A percentile compares a stretch with the other conserved stretches of the same genome.
Evolutionary conservation across 2,888 invertebrate genomes (phyloP).

Genomic region (Drosophila planitibia): DNA sequence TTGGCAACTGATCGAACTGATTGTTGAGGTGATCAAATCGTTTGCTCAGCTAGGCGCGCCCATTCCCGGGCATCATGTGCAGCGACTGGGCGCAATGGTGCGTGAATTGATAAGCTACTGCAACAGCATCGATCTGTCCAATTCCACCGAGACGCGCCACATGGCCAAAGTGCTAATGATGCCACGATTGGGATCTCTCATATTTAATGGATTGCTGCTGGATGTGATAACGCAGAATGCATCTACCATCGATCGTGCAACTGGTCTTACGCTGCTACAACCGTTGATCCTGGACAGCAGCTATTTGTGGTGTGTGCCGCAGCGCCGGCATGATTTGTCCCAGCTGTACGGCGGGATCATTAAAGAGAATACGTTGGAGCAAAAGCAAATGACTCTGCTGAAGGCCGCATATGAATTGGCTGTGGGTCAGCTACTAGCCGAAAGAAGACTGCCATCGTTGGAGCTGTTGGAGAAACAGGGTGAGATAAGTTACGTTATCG

Average conservation of each 20-base stretch:
- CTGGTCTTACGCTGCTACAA: slow-evolving; percentile 30
- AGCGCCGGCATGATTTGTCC: slow-evolving; percentile 31
- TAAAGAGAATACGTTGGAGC: slow-evolving; percentile 12
- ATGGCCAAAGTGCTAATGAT: slow-evolving; percentile 46
- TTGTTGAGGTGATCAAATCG: slow-evolving; percentile 39
- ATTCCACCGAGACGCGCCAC: not conserved
- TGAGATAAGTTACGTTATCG: slow-evolving; percentile 62
- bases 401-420: slow-evolving; percentile 42
- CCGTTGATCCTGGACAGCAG: slow-evolving; percentile 61
- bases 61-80: slow-evolving; percentile 32
- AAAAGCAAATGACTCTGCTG: slow-evolving; percentile 27
- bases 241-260: not conserved
- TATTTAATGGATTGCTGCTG: slow-evolving; percentile 69
- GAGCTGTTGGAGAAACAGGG: slow-evolving; percentile 40
- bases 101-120: slow-evolving; percentile 44
- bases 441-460: not conserved
- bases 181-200: slow-evolving; percentile 73
- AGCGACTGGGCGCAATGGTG: slow-evolving; percentile 47
- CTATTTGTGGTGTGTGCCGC: slow-evolving; percentile 44
- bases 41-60: slow-evolving; percentile 18
- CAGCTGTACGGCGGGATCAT: not conserved
- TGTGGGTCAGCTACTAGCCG: slow-evolving; percentile 29
- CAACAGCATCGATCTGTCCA: not conserved
- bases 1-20: slow-evolving; percentile 54
- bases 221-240: slow-evolving; percentile 44